Percentiles rank a stretch among this genome's conserved stretches.
Evolutionary conservation across 1,140 invertebrate genomes (phyloP).

Genomic region (Lordiphosa stackelbergi): DNA sequence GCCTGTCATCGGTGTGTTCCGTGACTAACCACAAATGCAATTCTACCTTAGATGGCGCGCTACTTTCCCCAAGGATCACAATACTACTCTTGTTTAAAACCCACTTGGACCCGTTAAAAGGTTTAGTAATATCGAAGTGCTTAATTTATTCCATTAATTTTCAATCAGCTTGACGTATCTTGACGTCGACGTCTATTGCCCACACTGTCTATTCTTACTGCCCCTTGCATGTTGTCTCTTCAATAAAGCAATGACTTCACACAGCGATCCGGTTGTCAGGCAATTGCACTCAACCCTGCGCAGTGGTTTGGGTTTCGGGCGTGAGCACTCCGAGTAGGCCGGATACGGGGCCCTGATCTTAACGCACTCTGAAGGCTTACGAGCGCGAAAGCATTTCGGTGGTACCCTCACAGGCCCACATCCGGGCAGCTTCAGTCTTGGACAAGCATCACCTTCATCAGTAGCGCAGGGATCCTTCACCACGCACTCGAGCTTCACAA

Average conservation of each 20-base stretch:
- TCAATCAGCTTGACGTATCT: too few relatives aligned
- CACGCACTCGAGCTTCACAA: constrained; percentile 2
- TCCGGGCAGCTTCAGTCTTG: background rate
- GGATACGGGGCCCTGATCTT: constrained; percentile 36
- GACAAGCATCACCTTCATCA: background rate
- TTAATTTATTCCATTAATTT: too few relatives aligned
- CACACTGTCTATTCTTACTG: too few relatives aligned
- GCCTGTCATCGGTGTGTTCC: too few relatives aligned
- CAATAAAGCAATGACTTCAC: constrained; percentile 14
- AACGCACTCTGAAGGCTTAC: background rate
- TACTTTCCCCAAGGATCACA: too few relatives aligned
- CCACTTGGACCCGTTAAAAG: too few relatives aligned
- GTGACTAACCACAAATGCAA: too few relatives aligned
- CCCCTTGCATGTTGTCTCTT: background rate
- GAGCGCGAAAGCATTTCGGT: constrained; percentile 1
- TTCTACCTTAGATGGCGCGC: too few relatives aligned
- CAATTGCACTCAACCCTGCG: constrained; percentile 23
- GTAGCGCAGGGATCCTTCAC: background rate
- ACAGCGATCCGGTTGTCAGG: constrained; percentile 2
- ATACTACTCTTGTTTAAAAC: too few relatives aligned
- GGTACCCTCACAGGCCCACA: constrained; percentile 8
- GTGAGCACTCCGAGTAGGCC: constrained; percentile 28
- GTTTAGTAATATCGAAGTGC: too few relatives aligned
- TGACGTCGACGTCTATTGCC: too few relatives aligned
- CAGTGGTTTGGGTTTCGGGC: background rate